Evolutionary conservation across 2,888 invertebrate genomes (phyloP).

Genomic region (Acronicta alni): DNA sequence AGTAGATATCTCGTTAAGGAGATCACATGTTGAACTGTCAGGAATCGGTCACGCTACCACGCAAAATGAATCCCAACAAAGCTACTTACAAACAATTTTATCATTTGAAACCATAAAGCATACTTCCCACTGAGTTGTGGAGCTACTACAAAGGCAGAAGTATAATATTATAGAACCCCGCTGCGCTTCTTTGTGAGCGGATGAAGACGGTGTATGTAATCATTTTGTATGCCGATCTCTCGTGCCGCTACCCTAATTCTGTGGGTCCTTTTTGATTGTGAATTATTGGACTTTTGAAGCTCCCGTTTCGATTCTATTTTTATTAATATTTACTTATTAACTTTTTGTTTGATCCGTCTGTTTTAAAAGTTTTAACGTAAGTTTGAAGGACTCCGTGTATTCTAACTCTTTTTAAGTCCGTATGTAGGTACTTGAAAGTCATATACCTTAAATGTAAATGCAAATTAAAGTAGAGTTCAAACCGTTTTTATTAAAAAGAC

Average conservation of each 20-base stretch:
- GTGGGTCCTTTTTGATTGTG: constrained; percentile 85
- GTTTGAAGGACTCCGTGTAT: too few species aligned
- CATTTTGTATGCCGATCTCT: constrained; percentile 86
- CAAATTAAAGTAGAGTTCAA: background rate
- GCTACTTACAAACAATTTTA: constrained; percentile 88
- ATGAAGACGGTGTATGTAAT: constrained; percentile 87
- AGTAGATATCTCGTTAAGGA: constrained; percentile 78
- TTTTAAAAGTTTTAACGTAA: constrained; percentile 30
- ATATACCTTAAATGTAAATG: too few species aligned
- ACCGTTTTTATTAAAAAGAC: background rate
- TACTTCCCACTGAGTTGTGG: constrained; percentile 84
- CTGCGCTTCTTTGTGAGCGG: constrained; percentile 86
- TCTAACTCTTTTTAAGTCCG: constrained; percentile 2
- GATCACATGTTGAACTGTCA: constrained; percentile 68
- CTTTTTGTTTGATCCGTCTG: constrained; percentile 57
- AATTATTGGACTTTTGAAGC: constrained; percentile 85
- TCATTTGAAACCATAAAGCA: constrained; percentile 89
- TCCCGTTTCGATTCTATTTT: constrained; percentile 82
- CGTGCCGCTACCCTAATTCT: constrained; percentile 86
- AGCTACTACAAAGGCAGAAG: constrained; percentile 87
- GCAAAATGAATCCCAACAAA: constrained; percentile 81
- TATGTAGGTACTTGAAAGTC: background rate
- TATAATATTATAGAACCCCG: constrained; percentile 88
- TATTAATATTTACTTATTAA: constrained; percentile 79
- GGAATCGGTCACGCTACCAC: constrained; percentile 81